A percentile compares a stretch with the other conserved stretches of the same genome.
Evolutionary conservation across 2,888 invertebrate species (phyloP).

Genomic region (Dynastes maya): DNA sequence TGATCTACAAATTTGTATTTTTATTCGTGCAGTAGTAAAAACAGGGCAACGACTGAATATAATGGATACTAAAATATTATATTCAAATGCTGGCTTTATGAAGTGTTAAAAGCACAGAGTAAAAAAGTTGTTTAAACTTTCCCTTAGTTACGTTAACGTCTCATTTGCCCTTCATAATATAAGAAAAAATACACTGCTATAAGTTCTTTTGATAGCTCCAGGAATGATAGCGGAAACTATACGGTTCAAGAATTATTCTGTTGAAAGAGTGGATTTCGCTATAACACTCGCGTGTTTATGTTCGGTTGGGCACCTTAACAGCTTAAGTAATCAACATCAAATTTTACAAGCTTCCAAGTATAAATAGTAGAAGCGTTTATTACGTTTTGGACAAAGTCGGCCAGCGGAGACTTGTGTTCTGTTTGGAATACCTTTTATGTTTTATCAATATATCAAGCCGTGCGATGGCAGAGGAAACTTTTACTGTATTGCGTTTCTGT

Average conservation of each 20-base stretch:
- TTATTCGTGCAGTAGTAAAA: constrained; percentile 1
- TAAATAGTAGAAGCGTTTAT: constrained; percentile 15
- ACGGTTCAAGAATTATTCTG: constrained; percentile 5
- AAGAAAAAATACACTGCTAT: constrained; percentile 2
- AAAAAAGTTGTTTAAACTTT: neutral
- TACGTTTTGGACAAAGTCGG: neutral
- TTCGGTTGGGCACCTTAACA: constrained; percentile 28
- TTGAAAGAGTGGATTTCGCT: constrained; percentile 24
- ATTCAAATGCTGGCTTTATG: constrained; percentile 17
- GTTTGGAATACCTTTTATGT: constrained; percentile 4
- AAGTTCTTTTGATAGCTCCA: constrained; percentile 1
- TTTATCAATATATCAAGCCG: neutral
- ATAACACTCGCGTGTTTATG: constrained; percentile 25
- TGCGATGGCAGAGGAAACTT: no score
- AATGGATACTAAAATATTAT: constrained; percentile 10
- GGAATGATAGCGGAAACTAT: constrained; percentile 8
- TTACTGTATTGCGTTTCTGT: no score
- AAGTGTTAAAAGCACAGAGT: neutral
- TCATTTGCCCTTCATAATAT: constrained; percentile 4
- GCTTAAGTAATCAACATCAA: constrained; percentile 27
- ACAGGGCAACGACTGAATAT: constrained; percentile 5
- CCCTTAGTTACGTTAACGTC: constrained; percentile 8
- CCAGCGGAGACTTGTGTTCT: neutral
- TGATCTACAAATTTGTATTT: neutral
- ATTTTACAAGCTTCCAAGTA: constrained; percentile 8